These are phyloP conservation scores for Cantharis flavilabris DNA, from an alignment of 2,888 invertebrate genomes.

Conservation along the genomic window DNA sequence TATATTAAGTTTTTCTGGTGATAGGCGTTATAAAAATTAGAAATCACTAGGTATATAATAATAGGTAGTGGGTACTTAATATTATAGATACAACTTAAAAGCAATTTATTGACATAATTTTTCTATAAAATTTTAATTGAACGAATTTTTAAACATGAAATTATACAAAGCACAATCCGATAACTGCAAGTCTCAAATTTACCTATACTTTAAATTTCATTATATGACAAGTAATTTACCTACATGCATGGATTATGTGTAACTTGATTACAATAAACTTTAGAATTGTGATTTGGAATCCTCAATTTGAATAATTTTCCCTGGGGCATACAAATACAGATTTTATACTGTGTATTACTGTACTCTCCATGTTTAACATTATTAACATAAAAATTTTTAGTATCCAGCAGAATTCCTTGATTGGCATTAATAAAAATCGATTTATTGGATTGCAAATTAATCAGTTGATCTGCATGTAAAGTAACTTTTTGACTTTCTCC, in stretches of 20 bases:
- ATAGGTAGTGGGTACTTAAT: too few species aligned
- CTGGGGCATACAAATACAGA: slow-evolving; percentile 89
- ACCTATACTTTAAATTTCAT: too few species aligned
- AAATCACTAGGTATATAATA: background rate
- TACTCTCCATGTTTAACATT: slow-evolving; percentile 51
- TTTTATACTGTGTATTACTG: slow-evolving; percentile 71
- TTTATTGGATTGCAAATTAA: slow-evolving; percentile 78
- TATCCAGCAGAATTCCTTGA: slow-evolving; percentile 73
- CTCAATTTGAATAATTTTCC: slow-evolving; percentile 82
- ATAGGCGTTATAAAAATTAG: too few species aligned
- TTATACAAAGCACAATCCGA: background rate
- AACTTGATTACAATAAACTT: slow-evolving; percentile 66
- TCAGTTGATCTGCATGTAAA: slow-evolving; percentile 79
- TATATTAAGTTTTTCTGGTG: too few species aligned
- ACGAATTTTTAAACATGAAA: too few species aligned
- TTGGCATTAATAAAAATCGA: slow-evolving; percentile 71
- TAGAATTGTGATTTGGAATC: slow-evolving; percentile 61
- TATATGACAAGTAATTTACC: slow-evolving; percentile 15
- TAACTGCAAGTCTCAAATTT: background rate
- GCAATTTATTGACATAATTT: background rate
- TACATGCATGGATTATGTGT: slow-evolving; percentile 70
- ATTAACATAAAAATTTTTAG: slow-evolving; percentile 72
- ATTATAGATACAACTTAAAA: background rate
- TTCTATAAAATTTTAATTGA: background rate
- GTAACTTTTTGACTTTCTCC: slow-evolving; percentile 72